These are phyloP conservation scores for Coptodon rendalli DNA, from an alignment of 2,113 vertebrate species.

Conservation along the genomic window DNA sequence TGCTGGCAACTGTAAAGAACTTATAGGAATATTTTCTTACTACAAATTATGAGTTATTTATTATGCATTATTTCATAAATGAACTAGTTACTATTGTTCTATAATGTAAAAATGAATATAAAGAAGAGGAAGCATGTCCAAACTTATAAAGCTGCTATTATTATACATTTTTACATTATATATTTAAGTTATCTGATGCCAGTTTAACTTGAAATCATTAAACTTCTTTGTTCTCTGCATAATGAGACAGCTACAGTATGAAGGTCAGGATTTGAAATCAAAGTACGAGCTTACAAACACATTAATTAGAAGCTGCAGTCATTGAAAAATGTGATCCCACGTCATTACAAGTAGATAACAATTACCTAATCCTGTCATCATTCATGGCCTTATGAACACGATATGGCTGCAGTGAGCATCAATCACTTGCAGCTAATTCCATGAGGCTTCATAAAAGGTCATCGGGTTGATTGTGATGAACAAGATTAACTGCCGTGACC, in stretches of 20 bases:
- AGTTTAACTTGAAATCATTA: not conserved
- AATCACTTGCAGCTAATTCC: constrained; percentile 26
- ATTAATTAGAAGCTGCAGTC: not conserved
- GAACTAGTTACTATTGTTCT: not conserved
- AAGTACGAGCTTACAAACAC: not conserved
- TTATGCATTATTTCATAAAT: not conserved
- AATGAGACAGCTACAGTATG: not conserved
- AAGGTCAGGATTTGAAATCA: not conserved
- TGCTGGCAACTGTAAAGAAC: not conserved
- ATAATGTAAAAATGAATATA: not conserved
- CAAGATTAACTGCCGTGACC: not conserved
- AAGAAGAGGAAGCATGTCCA: not conserved
- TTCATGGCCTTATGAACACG: not conserved
- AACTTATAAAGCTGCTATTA: not conserved
- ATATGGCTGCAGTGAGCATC: constrained; percentile 7
- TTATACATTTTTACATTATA: not conserved
- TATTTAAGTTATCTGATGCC: not conserved
- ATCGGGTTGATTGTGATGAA: constrained; percentile 6
- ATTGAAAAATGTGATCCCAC: not conserved
- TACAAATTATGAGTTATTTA: not conserved
- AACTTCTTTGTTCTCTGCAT: not conserved
- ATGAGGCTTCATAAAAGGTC: not conserved
- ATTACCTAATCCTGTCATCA: not conserved
- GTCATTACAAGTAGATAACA: not conserved
- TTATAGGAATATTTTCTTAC: not conserved